Base-by-base conservation (phyloP, 2,113 vertebrate genomes). In the Hemiprocne comata region DNA sequence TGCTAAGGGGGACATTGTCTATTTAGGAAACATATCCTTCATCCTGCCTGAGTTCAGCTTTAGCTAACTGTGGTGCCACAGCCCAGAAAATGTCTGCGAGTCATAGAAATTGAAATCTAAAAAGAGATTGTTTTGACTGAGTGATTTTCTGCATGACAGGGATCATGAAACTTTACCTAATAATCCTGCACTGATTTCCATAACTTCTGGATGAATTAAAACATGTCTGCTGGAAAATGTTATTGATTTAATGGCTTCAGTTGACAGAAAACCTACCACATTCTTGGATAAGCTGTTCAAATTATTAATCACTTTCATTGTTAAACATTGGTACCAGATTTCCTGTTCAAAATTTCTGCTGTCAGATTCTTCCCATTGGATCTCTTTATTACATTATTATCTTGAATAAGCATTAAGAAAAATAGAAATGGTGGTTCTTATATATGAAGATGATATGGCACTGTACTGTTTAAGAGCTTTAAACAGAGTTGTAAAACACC, bases 181-280 rank as follows among this genome's bases (percentile, higher is more conserved):
- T 88, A 93, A 72, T 75, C 40, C 48, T 81, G 48, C 2, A 0
- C 72, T 2, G 1, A 36, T 88, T 94, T 93, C 80, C 53, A 6
- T 96, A 89, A 79, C 62, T 88, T 91, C 50, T 84, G 65, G n/a
- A 31, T 80, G n/a, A 93, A 80, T 79, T 95, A 91, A 91, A 94
- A 33, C 26, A 3, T 36, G 44, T 76, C 74, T 87, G 7, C 34
- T 92, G 53, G 65, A 74, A 95, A 91, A 83, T 62, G 0, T 4
- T 53, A 50, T 79, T 55, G 55, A 55, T 90, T 67, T 93, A 71
- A 36, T 77, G 55, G 34, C 50, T 91, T 91, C 31, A 23, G 17
- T 85, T 94, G 76, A 71, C 78, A 83, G 85, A 79, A 91, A 83
- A 83, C 72, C 55, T 89, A 66, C 51, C 12, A 48, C 20, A 14